Evolutionary conservation across 2,888 invertebrate species (phyloP).

Genomic region (Allophyes oxyacanthae): DNA sequence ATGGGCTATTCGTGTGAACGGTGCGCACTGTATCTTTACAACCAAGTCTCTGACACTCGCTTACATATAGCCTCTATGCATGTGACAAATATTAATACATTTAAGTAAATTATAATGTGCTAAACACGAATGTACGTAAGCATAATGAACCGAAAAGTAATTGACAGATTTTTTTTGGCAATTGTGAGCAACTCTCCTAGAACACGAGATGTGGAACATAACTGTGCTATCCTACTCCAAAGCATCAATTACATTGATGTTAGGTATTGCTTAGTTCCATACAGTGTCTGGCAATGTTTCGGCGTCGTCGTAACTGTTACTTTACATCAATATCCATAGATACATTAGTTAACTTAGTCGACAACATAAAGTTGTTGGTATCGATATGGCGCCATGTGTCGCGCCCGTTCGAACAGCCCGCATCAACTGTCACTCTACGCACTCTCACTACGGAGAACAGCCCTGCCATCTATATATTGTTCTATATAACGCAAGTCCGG

Average conservation of each 20-base stretch:
- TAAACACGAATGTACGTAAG: constrained; percentile 28
- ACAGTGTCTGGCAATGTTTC: constrained; percentile 37
- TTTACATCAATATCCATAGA: constrained; percentile 5
- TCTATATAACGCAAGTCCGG: neutral
- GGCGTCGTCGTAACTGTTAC: constrained; percentile 18
- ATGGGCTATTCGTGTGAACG: constrained; percentile 52
- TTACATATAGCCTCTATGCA: constrained; percentile 50
- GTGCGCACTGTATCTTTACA: constrained; percentile 36
- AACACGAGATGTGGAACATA: constrained; percentile 5
- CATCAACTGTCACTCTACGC: constrained; percentile 54
- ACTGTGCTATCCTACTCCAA: neutral
- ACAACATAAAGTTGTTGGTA: neutral
- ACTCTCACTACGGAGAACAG: constrained; percentile 10
- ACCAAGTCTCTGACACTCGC: constrained; percentile 38
- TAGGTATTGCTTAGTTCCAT: constrained; percentile 9
- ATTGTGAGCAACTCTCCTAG: constrained; percentile 40
- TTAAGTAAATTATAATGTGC: constrained; percentile 26
- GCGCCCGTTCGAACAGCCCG: constrained; percentile 52
- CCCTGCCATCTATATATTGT: neutral
- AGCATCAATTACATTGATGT: constrained; percentile 40
- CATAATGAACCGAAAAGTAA: constrained; percentile 34
- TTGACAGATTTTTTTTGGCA: constrained; percentile 50
- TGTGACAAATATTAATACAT: constrained; percentile 28
- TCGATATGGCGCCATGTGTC: constrained; percentile 6
- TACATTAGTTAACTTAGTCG: neutral